A percentile compares a stretch with the other conserved stretches of the same genome.
Conservation (phyloP, 2,888 invertebrate genomes). For the Caenorhabditis sp. region DNA sequence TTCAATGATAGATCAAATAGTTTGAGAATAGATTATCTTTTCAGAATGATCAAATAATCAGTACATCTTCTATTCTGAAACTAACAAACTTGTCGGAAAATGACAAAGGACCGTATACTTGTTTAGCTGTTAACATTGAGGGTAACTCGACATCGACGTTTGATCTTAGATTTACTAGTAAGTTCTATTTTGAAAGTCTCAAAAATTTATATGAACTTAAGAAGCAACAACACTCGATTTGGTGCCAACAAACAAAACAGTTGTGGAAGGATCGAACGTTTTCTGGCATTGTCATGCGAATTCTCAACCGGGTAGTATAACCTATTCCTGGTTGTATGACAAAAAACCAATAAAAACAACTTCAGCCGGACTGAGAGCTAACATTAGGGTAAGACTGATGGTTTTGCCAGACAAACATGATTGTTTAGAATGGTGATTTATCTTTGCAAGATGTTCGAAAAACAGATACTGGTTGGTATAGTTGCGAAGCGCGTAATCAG, state of each 20-base stretch:
- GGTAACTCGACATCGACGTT: constrained; percentile 51
- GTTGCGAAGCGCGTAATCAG: constrained; percentile 63
- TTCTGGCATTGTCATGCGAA: constrained; percentile 67
- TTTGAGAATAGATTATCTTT: constrained; percentile 1
- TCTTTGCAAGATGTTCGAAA: constrained; percentile 59
- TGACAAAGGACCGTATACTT: constrained; percentile 61
- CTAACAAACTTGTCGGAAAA: constrained; percentile 26
- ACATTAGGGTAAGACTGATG: constrained; percentile 47
- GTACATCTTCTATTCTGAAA: constrained; percentile 43
- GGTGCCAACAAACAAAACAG: constrained; percentile 61
- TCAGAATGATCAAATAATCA: constrained; percentile 50
- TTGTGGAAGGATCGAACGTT: constrained; percentile 61
- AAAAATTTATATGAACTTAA: constrained; percentile 19
- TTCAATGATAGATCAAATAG: too few species aligned
- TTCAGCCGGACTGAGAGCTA: constrained; percentile 58
- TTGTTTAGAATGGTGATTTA: constrained; percentile 64
- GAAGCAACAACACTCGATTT: constrained; percentile 51
- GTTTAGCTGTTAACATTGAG: constrained; percentile 62
- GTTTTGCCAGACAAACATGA: too few species aligned
- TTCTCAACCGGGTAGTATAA: constrained; percentile 56
- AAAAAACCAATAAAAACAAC: constrained; percentile 56
- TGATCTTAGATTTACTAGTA: constrained; percentile 57
- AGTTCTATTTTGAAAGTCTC: constrained; percentile 16
- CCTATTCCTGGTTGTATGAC: constrained; percentile 62
- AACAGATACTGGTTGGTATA: constrained; percentile 63